Evolutionary conservation across 2,888 invertebrate species (phyloP).

Genomic region (Euspilapteryx auroguttella): DNA sequence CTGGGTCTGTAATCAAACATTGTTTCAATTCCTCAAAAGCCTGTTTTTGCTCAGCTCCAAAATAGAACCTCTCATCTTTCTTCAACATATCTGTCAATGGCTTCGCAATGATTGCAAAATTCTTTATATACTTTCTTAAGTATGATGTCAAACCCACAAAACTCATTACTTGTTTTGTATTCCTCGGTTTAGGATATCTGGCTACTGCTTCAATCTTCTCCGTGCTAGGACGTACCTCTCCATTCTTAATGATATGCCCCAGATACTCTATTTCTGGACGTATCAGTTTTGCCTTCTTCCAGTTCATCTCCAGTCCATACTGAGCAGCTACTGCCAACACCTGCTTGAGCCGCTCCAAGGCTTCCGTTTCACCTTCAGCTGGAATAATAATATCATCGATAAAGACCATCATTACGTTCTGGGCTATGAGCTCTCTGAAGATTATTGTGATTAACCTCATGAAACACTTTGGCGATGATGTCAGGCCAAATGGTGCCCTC

Average conservation of each 20-base stretch:
- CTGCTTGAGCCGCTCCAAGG: too few relatives aligned
- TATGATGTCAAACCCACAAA: constrained; percentile 2
- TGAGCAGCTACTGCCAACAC: not conserved
- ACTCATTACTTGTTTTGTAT: not conserved
- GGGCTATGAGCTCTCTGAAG: not conserved
- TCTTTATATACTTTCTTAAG: constrained; percentile 1
- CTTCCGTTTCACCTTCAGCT: too few relatives aligned
- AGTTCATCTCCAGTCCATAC: constrained; percentile 1
- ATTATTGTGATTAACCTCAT: constrained; percentile 1
- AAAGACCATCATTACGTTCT: constrained; percentile 1
- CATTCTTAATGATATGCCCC: constrained; percentile 3
- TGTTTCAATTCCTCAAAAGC: constrained; percentile 2
- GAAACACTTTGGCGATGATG: not conserved
- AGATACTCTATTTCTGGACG: not conserved
- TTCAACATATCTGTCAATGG: constrained; percentile 2
- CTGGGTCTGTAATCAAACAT: not conserved
- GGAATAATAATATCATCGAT: constrained; percentile 2
- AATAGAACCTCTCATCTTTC: constrained; percentile 3
- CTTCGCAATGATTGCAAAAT: constrained; percentile 5
- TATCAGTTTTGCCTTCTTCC: constrained; percentile 2
- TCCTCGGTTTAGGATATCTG: constrained; percentile 1
- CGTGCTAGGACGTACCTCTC: not conserved
- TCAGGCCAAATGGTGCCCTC: not conserved
- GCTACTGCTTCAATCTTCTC: constrained; percentile 1
- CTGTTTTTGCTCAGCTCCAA: not conserved